These are phyloP conservation scores for Calcarius lapponicus DNA, from an alignment of 2,797 vertebrate species.

Conservation along the genomic window DNA sequence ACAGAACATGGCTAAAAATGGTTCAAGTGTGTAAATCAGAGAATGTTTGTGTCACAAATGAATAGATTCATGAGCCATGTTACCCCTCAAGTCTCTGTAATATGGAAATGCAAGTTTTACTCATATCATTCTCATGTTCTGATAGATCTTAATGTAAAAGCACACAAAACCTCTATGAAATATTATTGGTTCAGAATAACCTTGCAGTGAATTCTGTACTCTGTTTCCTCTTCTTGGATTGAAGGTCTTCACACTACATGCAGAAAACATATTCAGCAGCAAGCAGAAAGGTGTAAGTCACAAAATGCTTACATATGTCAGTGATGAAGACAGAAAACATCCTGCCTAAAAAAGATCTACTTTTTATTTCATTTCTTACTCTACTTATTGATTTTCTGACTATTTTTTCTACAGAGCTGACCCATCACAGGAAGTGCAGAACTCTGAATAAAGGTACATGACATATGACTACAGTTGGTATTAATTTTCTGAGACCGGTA, in stretches of 20 bases:
- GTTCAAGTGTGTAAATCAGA: background rate
- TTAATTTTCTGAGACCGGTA: conserved; percentile 56
- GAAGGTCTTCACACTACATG: background rate
- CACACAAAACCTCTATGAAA: background rate
- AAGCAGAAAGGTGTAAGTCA: background rate
- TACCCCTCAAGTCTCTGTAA: background rate
- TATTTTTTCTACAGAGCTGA: conserved; percentile 81
- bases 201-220: background rate
- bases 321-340: conserved; percentile 55
- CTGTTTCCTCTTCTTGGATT: background rate
- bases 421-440: conserved; percentile 82
- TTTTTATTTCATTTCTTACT: conserved; percentile 86
- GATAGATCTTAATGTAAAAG: background rate
- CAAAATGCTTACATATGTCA: background rate
- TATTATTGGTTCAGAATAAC: background rate
- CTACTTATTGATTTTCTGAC: conserved; percentile 89
- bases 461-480: conserved; percentile 73
- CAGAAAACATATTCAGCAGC: background rate
- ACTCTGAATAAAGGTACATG: conserved; percentile 76
- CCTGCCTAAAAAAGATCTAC: conserved; percentile 42
- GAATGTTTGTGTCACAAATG: background rate
- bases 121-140: background rate
- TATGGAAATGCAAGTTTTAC: background rate
- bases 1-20: background rate
- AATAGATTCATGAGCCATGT: background rate